Base-by-base conservation (phyloP, 2,113 vertebrate species). In the Gallinago media region DNA sequence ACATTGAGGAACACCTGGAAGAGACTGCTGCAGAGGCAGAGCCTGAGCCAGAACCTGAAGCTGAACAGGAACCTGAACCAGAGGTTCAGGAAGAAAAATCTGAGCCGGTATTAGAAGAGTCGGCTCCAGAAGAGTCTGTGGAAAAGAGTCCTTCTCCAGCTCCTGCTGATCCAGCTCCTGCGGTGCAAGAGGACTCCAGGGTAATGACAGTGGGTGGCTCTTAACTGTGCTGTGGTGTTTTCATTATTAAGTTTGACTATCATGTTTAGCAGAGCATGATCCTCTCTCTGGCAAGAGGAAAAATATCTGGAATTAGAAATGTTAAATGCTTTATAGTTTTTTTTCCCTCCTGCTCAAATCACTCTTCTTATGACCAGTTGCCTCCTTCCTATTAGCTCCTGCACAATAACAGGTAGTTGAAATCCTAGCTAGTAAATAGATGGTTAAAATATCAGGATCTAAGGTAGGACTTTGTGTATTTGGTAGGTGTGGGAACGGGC, bases 161-260 rank as follows among this genome's bases (percentile, higher is more conserved):
- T 22, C 98, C 99, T 59, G 96, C 98, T 7, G 99, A 99, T 59
- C 97, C 98, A 6, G 73, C 98, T 71, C 98, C 99, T 34, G 92
- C 97, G 6, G 98, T 97, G 5, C 99, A 98, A 85, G 99, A 99
- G 52, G 99, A 99, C 77, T 98, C 99, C 88, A 96, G 99, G 98
- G 99, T 99, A 98, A 75, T 82, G 50, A 54, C 38, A 56, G 16
- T 29, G 31, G 20, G 8, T 95, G 26, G 31, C 25, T 72, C 14
- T 42, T 58, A 29, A 42, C 31, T 72, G 1, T 89, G 32, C 3
- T 59, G 11, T 56, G 22, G 6, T 81, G 15, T 3, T 34, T 88
- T 74, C 6, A 73, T 62, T 42, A 42, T 42, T 31, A 6, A 54
- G 22, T 52, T 66, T 62, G 31, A 21, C 6, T n/a, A 15, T 78